Base-by-base conservation (phyloP, 2,888 invertebrate genomes). In the Epiperipatus broadwayi region DNA sequence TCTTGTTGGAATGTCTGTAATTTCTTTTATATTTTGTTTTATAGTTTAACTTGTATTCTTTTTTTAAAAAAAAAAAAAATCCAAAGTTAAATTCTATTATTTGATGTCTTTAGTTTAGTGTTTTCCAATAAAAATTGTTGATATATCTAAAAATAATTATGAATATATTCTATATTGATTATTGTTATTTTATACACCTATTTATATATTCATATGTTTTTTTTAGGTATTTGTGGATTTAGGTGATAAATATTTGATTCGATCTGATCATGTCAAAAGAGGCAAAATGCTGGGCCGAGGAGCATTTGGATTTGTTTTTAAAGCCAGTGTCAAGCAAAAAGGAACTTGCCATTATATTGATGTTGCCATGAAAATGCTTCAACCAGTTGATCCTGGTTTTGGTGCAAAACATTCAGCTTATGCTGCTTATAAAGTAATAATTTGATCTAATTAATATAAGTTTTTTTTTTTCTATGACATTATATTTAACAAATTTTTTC, bases 231-330 rank as follows among this genome's bases (percentile, higher is more conserved):
- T 95, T 48, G 68, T 83, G 45, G 95, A 95, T 61, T 68, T 93
- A 38, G 79, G 79, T 10, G 75, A 78, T 33, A 68, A 73, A 25
- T 72, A 77, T 48, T 68, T 85, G 7, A 78, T 93, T 10, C 73
- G 75, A 46, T 73, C 79, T 43, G 80, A 83, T 43, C 74, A 77
- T 49, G 72, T 97, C 3, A 71, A 74, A 31, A 68, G 78, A 41
- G 66, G 64, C 2, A 57, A 61, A 45, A 56, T 66, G 48, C 66
- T 87, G 22, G 95, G 95, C 0, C 73, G 91, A n/a, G 97, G 97
- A 2, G 91, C 93, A 0, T 97, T 95, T 65, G 95, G 95, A 2
- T 89, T 93, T 50, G 97, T 97, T 5, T 85, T 87, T 56, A 72
- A 76, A 50, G 85, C 78, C 1, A 54, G 57, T 4, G 55, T 61